These are phyloP conservation scores for Tuberolachnus salignus DNA, from an alignment of 2,888 invertebrate species.

Conservation along the genomic window DNA sequence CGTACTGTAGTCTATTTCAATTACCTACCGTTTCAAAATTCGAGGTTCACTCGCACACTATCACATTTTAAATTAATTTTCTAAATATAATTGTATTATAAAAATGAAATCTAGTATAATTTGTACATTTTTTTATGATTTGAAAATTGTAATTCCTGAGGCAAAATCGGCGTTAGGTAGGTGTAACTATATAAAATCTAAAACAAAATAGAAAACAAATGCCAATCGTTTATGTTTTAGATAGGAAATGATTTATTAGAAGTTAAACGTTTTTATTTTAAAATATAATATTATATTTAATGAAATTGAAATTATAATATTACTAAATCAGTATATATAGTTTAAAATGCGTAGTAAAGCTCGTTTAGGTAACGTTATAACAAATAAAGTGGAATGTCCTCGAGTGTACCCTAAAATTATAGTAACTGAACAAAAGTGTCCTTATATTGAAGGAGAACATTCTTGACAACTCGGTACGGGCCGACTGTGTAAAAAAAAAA, in stretches of 20 bases:
- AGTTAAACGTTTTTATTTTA: not conserved
- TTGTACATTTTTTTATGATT: not conserved
- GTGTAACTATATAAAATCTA: not conserved
- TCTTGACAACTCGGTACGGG: not conserved
- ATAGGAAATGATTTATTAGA: too few relatives aligned
- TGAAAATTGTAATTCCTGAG: not conserved
- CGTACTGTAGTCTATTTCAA: not conserved
- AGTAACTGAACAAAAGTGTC: conserved; percentile 6
- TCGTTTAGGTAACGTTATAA: not conserved
- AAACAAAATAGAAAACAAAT: conserved; percentile 13
- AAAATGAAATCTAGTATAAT: not conserved
- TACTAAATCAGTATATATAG: not conserved
- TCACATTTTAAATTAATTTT: conserved; percentile 1
- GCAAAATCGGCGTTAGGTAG: not conserved
- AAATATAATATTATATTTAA: not conserved
- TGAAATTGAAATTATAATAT: not conserved
- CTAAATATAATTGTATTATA: not conserved
- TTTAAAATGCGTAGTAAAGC: conserved; percentile 3
- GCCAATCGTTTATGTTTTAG: not conserved
- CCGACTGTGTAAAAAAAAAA: not conserved
- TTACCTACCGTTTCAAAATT: not conserved
- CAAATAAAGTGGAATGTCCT: conserved; percentile 12
- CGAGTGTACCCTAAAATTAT: not conserved
- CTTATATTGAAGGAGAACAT: conserved; percentile 6
- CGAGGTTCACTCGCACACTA: not conserved